Percentiles rank a stretch among this genome's conserved stretches.
Conservation (phyloP, 1,140 invertebrate genomes). For the Lordiphosa mommai region DNA sequence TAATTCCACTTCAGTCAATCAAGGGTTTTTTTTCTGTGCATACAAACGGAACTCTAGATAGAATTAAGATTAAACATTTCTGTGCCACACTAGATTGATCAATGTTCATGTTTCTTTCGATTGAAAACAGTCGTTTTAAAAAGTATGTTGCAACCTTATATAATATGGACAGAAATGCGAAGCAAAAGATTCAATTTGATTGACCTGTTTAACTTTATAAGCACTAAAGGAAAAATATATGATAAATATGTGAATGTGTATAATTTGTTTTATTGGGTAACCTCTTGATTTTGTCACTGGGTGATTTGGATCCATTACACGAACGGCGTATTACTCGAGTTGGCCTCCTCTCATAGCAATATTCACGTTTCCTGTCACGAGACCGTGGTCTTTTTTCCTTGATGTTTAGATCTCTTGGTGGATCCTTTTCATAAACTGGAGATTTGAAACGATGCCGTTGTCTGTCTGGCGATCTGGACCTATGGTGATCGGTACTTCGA, state of each 20-base stretch:
- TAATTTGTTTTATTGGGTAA: slow-evolving; percentile 35
- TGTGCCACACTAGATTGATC: too few species aligned
- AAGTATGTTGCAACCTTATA: too few species aligned
- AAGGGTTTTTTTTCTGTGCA: too few species aligned
- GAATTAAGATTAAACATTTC: too few species aligned
- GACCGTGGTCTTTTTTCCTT: slow-evolving; percentile 58
- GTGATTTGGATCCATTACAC: slow-evolving; percentile 50
- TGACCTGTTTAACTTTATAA: slow-evolving; percentile 1
- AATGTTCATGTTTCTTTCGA: too few species aligned
- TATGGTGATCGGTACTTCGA: slow-evolving; percentile 49
- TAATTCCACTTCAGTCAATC: too few species aligned
- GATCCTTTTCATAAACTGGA: slow-evolving; percentile 48
- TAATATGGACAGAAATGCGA: too few species aligned
- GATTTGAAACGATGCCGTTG: slow-evolving; percentile 53
- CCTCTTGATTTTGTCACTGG: slow-evolving; percentile 69
- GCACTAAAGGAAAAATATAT: slow-evolving; percentile 3
- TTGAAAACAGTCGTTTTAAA: too few species aligned
- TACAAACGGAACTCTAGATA: too few species aligned
- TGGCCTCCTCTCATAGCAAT: slow-evolving; percentile 47
- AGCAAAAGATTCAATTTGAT: not conserved
- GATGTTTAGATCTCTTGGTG: slow-evolving; percentile 28
- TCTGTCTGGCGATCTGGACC: slow-evolving; percentile 64
- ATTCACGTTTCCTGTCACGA: slow-evolving; percentile 61
- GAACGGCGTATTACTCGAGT: slow-evolving; percentile 36
- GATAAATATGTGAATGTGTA: slow-evolving; percentile 13